Evolutionary conservation across 2,888 invertebrate genomes (phyloP), one percentile per base, ranked within the genome.

Genomic region (Caenorhabditis plicata): DNA sequence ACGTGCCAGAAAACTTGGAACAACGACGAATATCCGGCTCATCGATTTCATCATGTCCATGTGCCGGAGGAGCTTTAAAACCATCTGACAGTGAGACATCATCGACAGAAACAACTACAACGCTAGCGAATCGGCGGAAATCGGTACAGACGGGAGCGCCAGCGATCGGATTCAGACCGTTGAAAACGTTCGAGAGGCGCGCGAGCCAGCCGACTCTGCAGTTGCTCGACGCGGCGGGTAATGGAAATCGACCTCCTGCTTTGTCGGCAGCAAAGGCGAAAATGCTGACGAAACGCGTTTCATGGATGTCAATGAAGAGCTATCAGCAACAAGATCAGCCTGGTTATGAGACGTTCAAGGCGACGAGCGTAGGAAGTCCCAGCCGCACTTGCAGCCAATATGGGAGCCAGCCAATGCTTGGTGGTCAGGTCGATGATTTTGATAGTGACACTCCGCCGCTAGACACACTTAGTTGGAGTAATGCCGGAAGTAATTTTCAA

Each of bases 381-480:
- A 58, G 55, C 33, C 43, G 64, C 36, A 68, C 64, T 3, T 53
- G 54, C 19, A 55, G 54, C 4, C 57, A 65, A 38, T 58, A 58
- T 48, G 65, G 71, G 15, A 63, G 60, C 9, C 62, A 64, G 50
- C 60, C 61, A 20, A 2, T 35, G 27, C 29, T 39, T 36, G 40
- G 55, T 25, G 54, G 38, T 13, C 46, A 52, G 20, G 64, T 62
- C 35, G 52, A 49, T 25, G 78, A 79, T 42, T 62, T 79, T 39
- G 78, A 78, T 41, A 71, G 68, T 29, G 78, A 78, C 46, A 78
- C 78, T 11, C 78, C 78, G 23, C 78, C 78, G 22, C 64, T 78
- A 51, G 78, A 78, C 56, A 76, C 78, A n/a, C 62, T 78, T 42
- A 71, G 70, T 56, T 78, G 78, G 78, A 77, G 74, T 61, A 74